Conservation (phyloP, 1,140 invertebrate species). For the Ectropis grisescens region DNA sequence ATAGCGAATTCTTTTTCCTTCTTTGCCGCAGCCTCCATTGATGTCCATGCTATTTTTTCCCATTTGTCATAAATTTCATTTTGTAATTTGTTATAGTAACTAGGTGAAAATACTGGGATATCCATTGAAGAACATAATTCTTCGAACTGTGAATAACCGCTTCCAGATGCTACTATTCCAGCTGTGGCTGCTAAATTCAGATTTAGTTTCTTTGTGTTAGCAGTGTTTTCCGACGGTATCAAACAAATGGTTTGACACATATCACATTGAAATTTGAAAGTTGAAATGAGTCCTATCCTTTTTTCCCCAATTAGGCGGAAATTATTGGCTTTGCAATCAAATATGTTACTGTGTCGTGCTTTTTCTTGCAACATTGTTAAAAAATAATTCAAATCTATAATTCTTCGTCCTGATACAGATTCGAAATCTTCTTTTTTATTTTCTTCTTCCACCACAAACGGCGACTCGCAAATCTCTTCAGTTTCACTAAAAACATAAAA, state of each 20-base stretch:
- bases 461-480: too few species aligned
- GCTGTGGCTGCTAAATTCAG: conserved; percentile 1
- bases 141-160: conserved; percentile 1
- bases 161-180: neutral
- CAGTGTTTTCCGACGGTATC: neutral
- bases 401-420: conserved; percentile 1
- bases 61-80: neutral
- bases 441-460: neutral
- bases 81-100: neutral
- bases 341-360: conserved; percentile 1
- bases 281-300: neutral
- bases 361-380: conserved; percentile 1
- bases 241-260: conserved; percentile 1
- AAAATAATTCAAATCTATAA: conserved; percentile 1
- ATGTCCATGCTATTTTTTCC: neutral
- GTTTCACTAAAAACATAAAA: too few species aligned
- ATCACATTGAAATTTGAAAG: conserved; percentile 2
- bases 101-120: conserved; percentile 2
- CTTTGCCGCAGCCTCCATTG: too few species aligned
- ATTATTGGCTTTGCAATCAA: neutral
- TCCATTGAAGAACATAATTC: conserved; percentile 2
- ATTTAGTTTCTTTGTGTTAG: neutral
- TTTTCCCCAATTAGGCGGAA: conserved; percentile 2
- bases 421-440: neutral
- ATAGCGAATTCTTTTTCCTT: too few species aligned